Conservation (phyloP, 2,797 vertebrate species). For the Syngnathus acus region DNA sequence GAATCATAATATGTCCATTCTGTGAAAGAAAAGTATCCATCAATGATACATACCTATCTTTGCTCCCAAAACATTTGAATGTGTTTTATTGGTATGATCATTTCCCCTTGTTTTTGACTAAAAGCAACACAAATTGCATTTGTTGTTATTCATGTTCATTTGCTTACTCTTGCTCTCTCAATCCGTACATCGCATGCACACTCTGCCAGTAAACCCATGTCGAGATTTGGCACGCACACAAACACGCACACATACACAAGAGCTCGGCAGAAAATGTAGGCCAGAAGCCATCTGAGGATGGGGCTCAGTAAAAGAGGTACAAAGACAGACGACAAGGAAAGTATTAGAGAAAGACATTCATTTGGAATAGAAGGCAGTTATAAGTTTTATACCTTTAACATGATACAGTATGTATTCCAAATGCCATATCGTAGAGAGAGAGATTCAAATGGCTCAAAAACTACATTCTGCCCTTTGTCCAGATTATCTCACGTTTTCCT, state of each 20-base stretch:
- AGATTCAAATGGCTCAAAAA: too few relatives aligned
- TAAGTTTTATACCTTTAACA: not conserved
- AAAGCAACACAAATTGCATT: not conserved
- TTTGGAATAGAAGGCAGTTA: conserved; percentile 1
- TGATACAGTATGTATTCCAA: too few relatives aligned
- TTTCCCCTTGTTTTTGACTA: not conserved
- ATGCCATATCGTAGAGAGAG: too few relatives aligned
- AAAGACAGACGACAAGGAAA: conserved; percentile 9
- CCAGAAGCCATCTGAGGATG: conserved; percentile 60
- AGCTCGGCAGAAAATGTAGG: conserved; percentile 56
- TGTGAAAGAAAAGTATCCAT: not conserved
- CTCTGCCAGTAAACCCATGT: conserved; percentile 48
- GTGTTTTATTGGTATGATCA: not conserved
- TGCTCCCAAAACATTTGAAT: not conserved
- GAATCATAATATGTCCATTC: not conserved
- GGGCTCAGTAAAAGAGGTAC: conserved; percentile 19
- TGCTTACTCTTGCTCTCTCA: conserved; percentile 17
- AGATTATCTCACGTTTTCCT: too few relatives aligned
- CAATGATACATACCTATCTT: not conserved
- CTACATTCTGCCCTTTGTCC: too few relatives aligned
- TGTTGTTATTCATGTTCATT: conserved; percentile 13
- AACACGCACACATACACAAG: conserved; percentile 21
- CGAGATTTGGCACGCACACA: conserved; percentile 53
- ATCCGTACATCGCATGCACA: conserved; percentile 27
- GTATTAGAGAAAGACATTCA: conserved; percentile 3